phyloP scores from a whole-genome alignment of 2,888 invertebrate genomes.

The Chrysodeixis includens region DNA sequence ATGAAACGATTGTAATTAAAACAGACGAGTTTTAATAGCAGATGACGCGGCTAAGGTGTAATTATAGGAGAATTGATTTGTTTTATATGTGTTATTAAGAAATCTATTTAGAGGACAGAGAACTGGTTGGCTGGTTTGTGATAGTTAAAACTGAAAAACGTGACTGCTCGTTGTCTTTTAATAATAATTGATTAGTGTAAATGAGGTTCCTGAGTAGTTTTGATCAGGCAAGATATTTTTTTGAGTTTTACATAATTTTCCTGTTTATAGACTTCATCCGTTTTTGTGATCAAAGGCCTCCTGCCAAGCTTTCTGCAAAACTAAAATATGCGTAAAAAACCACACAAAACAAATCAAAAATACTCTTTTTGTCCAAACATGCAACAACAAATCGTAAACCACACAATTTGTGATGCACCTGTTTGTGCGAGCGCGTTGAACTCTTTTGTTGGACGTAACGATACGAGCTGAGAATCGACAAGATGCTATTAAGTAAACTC shows the following conservation, averaged over 20 bases:
- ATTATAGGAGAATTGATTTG: not conserved
- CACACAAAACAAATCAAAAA: not conserved
- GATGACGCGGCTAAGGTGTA: conserved; percentile 5
- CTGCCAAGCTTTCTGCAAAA: no score
- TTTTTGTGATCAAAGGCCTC: no score
- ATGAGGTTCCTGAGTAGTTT: no score
- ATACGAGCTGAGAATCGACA: not conserved
- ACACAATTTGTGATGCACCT: conserved; percentile 9
- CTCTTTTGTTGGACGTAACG: conserved; percentile 62
- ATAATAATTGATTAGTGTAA: not conserved
- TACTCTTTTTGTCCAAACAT: not conserved
- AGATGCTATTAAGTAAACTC: conserved; percentile 28
- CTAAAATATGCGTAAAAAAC: no score
- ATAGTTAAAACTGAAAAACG: not conserved
- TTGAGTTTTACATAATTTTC: no score
- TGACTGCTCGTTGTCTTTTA: not conserved
- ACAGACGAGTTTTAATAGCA: not conserved
- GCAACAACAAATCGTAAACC: conserved; percentile 11
- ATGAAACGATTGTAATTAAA: conserved; percentile 15
- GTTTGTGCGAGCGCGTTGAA: conserved; percentile 39
- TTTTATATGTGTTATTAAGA: not conserved
- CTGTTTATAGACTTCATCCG: no score
- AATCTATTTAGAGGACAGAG: not conserved
- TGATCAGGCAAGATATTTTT: no score
- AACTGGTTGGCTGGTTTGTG: not conserved